Conservation (phyloP, 92 coral and sea anemone genomes). For the Heliopora coerulea region DNA sequence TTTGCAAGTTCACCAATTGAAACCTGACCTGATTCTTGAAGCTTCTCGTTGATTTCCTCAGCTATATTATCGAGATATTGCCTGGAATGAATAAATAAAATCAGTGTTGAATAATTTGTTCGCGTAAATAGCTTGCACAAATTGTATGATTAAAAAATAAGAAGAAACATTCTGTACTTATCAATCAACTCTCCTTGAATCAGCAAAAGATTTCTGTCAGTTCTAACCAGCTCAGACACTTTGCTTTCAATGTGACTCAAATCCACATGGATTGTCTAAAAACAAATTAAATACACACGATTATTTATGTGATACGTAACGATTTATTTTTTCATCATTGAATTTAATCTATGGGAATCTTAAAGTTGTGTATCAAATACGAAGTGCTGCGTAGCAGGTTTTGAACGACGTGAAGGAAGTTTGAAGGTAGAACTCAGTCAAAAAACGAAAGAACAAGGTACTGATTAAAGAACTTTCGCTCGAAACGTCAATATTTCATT, state of each 20-base stretch:
- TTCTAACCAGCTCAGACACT: conserved; percentile 75
- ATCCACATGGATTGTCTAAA: conserved; percentile 83
- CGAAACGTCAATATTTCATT: too few relatives aligned
- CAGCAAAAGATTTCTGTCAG: conserved; percentile 70
- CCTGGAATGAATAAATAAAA: conserved; percentile 45
- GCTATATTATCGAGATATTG: conserved; percentile 86
- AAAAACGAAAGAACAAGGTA: too few relatives aligned
- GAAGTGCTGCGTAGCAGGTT: too few relatives aligned
- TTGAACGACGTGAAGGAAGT: too few relatives aligned
- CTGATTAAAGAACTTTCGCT: too few relatives aligned
- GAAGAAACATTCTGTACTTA: conserved; percentile 46
- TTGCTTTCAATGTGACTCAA: conserved; percentile 86
- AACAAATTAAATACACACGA: neutral
- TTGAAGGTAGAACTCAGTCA: too few relatives aligned
- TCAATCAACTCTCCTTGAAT: conserved; percentile 97
- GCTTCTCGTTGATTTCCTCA: conserved; percentile 94
- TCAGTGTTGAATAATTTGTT: too few relatives aligned
- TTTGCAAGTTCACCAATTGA: conserved; percentile 85
- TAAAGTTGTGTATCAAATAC: too few relatives aligned
- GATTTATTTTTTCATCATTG: too few relatives aligned
- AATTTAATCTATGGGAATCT: too few relatives aligned
- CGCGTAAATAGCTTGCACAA: too few relatives aligned
- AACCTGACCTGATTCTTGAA: conserved; percentile 93
- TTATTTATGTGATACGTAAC: neutral
- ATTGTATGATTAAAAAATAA: neutral